Evolutionary conservation across 1,140 invertebrate genomes (phyloP).

Genomic region (Palaemon carinicauda): DNA sequence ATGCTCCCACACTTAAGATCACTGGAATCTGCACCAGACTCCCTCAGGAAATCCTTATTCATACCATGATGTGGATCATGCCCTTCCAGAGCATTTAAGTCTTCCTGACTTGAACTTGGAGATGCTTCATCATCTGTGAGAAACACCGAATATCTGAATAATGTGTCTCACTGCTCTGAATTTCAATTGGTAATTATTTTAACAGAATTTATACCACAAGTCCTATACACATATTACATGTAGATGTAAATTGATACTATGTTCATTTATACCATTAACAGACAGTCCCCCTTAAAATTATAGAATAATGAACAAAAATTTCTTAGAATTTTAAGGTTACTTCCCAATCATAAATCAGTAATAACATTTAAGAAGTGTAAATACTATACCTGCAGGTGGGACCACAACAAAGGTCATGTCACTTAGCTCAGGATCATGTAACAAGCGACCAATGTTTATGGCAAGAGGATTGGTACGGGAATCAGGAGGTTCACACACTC

Average conservation of each 20-base stretch:
- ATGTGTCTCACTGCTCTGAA: neutral
- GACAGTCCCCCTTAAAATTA: no score
- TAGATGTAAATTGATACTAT: no score
- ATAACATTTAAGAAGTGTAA: no score
- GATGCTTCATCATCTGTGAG: slow-evolving; percentile 46
- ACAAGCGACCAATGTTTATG: slow-evolving; percentile 68
- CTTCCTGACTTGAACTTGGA: slow-evolving; percentile 39
- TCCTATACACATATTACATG: no score
- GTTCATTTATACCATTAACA: neutral
- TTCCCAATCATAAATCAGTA: neutral
- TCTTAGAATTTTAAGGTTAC: no score
- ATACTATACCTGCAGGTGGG: slow-evolving; percentile 29
- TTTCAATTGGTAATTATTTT: neutral
- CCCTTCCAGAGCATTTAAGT: slow-evolving; percentile 19
- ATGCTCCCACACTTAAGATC: neutral
- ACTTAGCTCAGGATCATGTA: slow-evolving; percentile 64
- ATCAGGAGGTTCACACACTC: slow-evolving; percentile 71
- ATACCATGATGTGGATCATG: neutral
- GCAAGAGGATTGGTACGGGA: slow-evolving; percentile 70
- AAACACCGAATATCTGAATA: neutral
- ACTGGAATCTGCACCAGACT: neutral
- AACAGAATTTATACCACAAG: no score
- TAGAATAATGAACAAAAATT: no score
- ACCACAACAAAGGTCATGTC: slow-evolving; percentile 53
- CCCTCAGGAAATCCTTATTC: neutral